Evolutionary conservation across 2,888 invertebrate species (phyloP).

Genomic region (Troilus luridus): DNA sequence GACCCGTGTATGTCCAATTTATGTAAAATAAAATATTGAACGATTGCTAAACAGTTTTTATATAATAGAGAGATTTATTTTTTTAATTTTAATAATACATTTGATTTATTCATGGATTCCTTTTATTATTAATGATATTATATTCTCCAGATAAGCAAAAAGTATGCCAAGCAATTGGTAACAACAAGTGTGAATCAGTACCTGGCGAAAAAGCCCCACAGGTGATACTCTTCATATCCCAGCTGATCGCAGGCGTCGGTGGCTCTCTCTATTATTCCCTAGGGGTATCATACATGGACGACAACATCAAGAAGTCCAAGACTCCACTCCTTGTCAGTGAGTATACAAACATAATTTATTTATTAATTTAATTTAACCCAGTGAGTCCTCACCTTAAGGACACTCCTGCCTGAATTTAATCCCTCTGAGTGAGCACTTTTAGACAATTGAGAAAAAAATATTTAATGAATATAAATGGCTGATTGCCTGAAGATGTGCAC

Average conservation of each 20-base stretch:
- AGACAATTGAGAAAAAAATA: no score
- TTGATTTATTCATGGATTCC: no score
- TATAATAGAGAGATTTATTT: no score
- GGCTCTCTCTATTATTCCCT: slow-evolving; percentile 79
- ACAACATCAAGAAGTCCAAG: slow-evolving; percentile 81
- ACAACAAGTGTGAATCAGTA: slow-evolving; percentile 70
- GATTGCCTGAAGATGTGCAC: no score
- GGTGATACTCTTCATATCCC: slow-evolving; percentile 77
- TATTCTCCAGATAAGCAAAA: slow-evolving; percentile 65
- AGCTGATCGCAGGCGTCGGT: slow-evolving; percentile 80
- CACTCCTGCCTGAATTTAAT: no score
- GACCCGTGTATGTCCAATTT: no score
- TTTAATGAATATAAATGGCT: no score
- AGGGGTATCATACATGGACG: slow-evolving; percentile 82
- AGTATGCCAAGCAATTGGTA: slow-evolving; percentile 71
- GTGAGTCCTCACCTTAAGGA: no score
- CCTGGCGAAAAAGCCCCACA: slow-evolving; percentile 76
- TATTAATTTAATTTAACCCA: not conserved
- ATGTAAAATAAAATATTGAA: no score
- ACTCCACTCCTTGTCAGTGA: slow-evolving; percentile 79
- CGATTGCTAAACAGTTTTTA: no score
- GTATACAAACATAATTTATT: slow-evolving; percentile 66
- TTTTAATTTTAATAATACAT: no score
- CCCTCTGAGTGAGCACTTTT: no score
- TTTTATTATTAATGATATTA: not conserved